phyloP scores from a whole-genome alignment of 2,797 vertebrate genomes.

The Liparis tanakae region DNA sequence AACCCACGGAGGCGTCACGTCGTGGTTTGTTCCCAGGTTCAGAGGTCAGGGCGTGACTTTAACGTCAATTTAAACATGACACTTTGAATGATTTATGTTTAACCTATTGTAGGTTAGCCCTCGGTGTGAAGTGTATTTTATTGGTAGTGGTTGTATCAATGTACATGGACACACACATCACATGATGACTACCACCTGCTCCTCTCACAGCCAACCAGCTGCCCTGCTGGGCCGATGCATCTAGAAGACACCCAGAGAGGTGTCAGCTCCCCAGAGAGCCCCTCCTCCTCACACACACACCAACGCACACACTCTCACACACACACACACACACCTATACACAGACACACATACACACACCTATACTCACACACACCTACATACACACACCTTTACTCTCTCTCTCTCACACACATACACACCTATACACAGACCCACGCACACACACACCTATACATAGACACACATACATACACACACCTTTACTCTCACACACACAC shows the following conservation, averaged over 20 bases:
- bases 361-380: too few species aligned
- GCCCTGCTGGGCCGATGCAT: slow-evolving; percentile 27
- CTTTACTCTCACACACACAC: too few species aligned
- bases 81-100: not conserved
- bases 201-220: slow-evolving; percentile 41
- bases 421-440: too few species aligned
- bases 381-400: too few species aligned
- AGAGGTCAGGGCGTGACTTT: not conserved
- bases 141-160: not conserved
- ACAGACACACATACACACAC: not conserved
- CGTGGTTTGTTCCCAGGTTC: not conserved
- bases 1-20: slow-evolving; percentile 1
- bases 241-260: slow-evolving; percentile 13
- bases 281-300: slow-evolving; percentile 24
- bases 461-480: too few species aligned
- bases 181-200: slow-evolving; percentile 45
- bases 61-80: not conserved
- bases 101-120: not conserved
- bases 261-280: slow-evolving; percentile 30
- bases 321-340: not conserved
- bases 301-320: slow-evolving; percentile 1
- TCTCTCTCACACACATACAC: too few species aligned
- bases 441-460: too few species aligned
- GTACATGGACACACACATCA: not conserved
- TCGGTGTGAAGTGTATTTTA: not conserved